A percentile compares a stretch with the other conserved stretches of the same genome.
phyloP scores from a whole-genome alignment of 1,140 invertebrate genomes.

The Aphelenchoides avenae region DNA sequence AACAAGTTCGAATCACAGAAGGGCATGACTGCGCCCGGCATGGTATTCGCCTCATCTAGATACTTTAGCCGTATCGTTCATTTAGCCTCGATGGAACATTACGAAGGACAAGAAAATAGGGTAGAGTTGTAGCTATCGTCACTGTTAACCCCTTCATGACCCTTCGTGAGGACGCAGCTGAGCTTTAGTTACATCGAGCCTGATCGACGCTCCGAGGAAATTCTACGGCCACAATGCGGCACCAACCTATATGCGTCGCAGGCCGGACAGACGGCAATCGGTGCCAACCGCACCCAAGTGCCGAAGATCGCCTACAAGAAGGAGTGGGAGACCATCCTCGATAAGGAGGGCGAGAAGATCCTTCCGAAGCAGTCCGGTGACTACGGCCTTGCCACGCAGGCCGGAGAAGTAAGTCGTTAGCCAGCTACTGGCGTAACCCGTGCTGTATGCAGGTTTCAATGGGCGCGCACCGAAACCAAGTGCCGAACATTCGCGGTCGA shows the following conservation, averaged over 20 bases:
- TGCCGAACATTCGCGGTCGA: constrained; percentile 57
- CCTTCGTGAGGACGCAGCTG: too few species aligned
- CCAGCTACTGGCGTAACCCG: constrained; percentile 4
- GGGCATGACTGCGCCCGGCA: constrained; percentile 68
- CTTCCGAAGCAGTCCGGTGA: constrained; percentile 58
- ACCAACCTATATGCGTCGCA: constrained; percentile 59
- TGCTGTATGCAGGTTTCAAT: constrained; percentile 43
- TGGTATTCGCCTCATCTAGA: too few species aligned
- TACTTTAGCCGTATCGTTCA: too few species aligned
- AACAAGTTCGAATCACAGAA: constrained; percentile 80
- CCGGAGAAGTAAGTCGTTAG: constrained; percentile 48
- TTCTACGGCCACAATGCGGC: constrained; percentile 54
- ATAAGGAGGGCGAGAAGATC: constrained; percentile 58
- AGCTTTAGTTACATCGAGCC: constrained; percentile 52
- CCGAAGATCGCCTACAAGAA: constrained; percentile 57
- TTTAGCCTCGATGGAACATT: constrained; percentile 55
- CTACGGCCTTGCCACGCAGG: constrained; percentile 54
- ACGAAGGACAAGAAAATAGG: constrained; percentile 57
- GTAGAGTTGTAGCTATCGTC: too few species aligned
- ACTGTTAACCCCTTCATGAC: neutral
- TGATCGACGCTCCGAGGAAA: constrained; percentile 51
- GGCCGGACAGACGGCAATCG: constrained; percentile 53
- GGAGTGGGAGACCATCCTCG: constrained; percentile 58
- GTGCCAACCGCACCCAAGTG: constrained; percentile 48
- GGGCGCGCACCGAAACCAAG: constrained; percentile 58